phyloP scores from a whole-genome alignment of 2,113 vertebrate genomes.

The Peromyscus maniculatus region DNA sequence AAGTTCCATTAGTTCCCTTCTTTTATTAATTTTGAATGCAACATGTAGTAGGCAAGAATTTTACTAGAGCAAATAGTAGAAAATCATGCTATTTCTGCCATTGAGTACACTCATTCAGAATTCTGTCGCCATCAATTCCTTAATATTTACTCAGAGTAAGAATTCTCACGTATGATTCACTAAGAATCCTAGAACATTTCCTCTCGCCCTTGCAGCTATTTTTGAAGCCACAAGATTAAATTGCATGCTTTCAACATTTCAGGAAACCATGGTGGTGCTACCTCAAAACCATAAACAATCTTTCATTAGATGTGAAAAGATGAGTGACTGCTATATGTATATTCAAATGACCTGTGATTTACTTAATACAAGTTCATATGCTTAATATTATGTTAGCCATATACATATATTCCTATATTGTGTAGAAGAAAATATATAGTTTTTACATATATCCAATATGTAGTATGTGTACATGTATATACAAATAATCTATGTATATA shows the following conservation, averaged over 20 bases:
- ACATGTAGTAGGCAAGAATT: not conserved
- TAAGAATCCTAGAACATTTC: not conserved
- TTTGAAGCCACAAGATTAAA: not conserved
- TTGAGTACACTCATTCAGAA: too few relatives aligned
- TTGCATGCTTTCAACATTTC: not conserved
- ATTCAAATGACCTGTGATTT: not conserved
- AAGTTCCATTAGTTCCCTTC: not conserved
- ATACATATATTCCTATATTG: too few relatives aligned
- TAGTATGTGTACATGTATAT: not conserved
- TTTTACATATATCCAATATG: not conserved
- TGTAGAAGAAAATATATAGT: not conserved
- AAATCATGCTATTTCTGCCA: not conserved
- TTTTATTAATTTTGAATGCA: not conserved
- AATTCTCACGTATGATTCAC: not conserved
- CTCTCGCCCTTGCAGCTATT: accelerated
- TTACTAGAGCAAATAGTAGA: not conserved
- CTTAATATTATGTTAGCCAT: not conserved
- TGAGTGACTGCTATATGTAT: too few relatives aligned
- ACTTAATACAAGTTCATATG: not conserved
- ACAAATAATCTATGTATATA: not conserved
- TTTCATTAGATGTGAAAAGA: not conserved
- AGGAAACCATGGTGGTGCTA: not conserved
- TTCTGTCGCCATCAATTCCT: not conserved
- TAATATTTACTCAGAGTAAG: not conserved
- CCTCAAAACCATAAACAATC: not conserved